These are phyloP conservation scores for Orycteropus afer DNA, from an alignment of 2,113 vertebrate species.

Conservation along the genomic window DNA sequence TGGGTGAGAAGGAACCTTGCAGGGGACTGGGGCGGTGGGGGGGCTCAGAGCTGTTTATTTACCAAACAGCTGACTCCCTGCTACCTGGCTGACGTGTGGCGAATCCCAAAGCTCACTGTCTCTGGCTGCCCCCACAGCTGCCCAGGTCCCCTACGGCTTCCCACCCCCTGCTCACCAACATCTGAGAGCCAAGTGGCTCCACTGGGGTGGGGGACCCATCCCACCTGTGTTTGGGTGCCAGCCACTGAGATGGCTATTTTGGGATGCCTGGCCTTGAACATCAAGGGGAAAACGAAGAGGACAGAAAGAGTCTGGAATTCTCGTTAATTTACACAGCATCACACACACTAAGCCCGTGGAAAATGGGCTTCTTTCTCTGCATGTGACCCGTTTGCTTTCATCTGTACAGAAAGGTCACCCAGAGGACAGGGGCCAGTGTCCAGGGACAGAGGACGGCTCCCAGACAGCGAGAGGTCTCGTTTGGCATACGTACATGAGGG, in stretches of 20 bases:
- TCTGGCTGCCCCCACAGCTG: not conserved
- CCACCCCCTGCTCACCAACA: not conserved
- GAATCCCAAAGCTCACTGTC: not conserved
- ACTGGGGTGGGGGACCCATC: not conserved
- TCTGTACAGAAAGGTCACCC: conserved; percentile 74
- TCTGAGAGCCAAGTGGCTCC: not conserved
- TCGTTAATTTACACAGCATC: conserved; percentile 78
- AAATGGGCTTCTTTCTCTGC: conserved; percentile 75
- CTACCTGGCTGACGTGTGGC: not conserved
- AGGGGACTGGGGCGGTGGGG: not conserved
- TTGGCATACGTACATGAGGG: conserved; percentile 71
- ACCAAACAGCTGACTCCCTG: not conserved
- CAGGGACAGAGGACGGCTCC: conserved; percentile 73
- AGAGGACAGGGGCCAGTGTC: conserved; percentile 74
- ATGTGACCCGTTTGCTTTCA: conserved; percentile 73
- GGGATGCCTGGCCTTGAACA: conserved; percentile 70
- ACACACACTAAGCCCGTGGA: conserved; percentile 78
- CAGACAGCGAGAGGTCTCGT: conserved; percentile 71
- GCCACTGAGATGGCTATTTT: conserved; percentile 51
- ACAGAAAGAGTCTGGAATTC: conserved; percentile 74
- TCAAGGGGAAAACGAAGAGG: conserved; percentile 53
- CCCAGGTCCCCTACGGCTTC: not conserved
- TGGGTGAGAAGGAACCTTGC: not conserved
- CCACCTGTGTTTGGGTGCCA: conserved; percentile 15
- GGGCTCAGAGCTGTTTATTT: not conserved